Evolutionary conservation across 2,797 vertebrate species (phyloP), one percentile per base, ranked within the genome.

Genomic region (Malurus splendens): DNA sequence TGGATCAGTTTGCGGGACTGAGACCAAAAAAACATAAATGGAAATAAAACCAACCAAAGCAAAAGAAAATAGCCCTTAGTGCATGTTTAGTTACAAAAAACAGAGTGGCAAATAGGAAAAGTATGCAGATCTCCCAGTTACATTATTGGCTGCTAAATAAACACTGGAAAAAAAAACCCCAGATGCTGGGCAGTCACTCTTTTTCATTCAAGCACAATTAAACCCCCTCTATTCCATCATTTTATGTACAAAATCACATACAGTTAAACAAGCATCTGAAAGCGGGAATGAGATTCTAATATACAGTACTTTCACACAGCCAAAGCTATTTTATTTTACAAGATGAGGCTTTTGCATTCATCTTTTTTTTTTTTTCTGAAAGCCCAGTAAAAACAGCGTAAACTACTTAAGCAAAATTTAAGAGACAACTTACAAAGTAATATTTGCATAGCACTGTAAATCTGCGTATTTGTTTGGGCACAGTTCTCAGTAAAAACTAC

Each of bases 281-380:
- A 79, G 36, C 0, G 0, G 28, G 74, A 95, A 93, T 81, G 66
- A 95, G 39, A 82, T 92, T 90, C 85, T 95, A 90, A 47, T 24
- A 90, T 90, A 89, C 71, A 76, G 74, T 28, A 82, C 56, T 89
- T 90, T 67, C 89, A 92, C 92, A 90, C 87, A 93, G 89, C 90
- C 93, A 94, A 93, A 95, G 89, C 93, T 92, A 94, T 83, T 95
- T 95, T 95, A 95, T 95, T 95, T 87, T 87, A 92, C 93, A 94
- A 81, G 91, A 64, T 7, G 36, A 91, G 54, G 77, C 8, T 73
- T 94, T 82, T 48, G 75, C 55, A 11, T 87, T 88, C 48, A 60
- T 55, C 44, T 47, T 79, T 57, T 73, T 36, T 36, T n/a, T 33
- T 36, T 52, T 55, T 73, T 79, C 47, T 68, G 87, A 93, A 95